These are phyloP conservation scores for Chaetops frenatus DNA, from an alignment of 2,113 vertebrate species.

Conservation along the genomic window DNA sequence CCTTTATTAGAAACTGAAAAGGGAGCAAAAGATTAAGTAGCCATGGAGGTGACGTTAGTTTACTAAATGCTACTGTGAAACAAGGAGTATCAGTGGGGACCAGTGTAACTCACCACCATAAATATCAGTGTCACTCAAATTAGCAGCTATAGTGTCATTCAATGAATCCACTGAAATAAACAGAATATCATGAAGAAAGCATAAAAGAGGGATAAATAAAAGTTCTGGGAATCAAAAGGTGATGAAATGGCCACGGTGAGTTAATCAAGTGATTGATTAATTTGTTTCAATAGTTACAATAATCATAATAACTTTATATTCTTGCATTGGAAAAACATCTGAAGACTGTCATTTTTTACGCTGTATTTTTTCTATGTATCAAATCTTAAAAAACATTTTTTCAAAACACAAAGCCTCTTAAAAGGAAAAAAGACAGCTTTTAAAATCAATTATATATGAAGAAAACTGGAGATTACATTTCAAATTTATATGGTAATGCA, in stretches of 20 bases:
- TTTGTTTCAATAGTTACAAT: conserved; percentile 35
- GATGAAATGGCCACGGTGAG: conserved; percentile 1
- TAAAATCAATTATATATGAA: background rate
- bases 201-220: conserved; percentile 67
- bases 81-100: conserved; percentile 75
- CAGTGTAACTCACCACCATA: conserved; percentile 97
- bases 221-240: conserved; percentile 54
- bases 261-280: conserved; percentile 45
- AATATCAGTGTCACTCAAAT: conserved; percentile 99
- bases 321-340: background rate
- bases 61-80: conserved; percentile 74
- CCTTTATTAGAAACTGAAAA: conserved; percentile 56
- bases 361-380: background rate
- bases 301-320: background rate
- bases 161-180: conserved; percentile 99
- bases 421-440: background rate
- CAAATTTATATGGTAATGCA: background rate
- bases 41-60: conserved; percentile 79
- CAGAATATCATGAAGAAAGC: conserved; percentile 84
- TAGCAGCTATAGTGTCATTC: conserved; percentile 99
- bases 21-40: conserved; percentile 61
- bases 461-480: background rate
- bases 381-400: background rate
- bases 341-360: background rate
- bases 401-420: background rate